Evolutionary conservation across 2,113 vertebrate species (phyloP).

Genomic region (Serinus canaria): DNA sequence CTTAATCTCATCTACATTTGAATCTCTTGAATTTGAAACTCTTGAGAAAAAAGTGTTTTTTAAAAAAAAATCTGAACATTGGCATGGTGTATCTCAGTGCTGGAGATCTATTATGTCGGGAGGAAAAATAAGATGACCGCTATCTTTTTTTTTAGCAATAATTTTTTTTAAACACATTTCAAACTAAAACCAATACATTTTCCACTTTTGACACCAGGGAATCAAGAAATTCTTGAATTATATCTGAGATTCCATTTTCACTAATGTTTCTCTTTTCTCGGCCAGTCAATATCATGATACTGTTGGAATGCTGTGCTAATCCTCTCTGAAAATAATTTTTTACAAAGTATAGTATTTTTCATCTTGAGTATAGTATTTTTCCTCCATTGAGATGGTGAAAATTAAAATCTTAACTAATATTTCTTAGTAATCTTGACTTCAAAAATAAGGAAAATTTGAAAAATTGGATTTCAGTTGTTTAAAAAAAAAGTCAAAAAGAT

Average conservation of each 20-base stretch:
- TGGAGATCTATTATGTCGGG: background rate
- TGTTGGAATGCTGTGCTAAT: background rate
- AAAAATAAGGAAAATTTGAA: background rate
- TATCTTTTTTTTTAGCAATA: background rate
- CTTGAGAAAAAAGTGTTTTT: background rate
- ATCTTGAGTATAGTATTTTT: background rate
- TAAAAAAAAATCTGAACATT: background rate
- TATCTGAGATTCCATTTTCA: background rate
- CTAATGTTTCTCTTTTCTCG: background rate
- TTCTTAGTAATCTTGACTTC: background rate
- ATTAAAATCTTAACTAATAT: background rate
- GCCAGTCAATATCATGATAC: background rate
- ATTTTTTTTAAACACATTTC: background rate
- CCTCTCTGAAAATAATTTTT: background rate
- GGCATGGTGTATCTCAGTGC: background rate
- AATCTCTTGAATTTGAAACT: background rate
- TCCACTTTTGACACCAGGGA: background rate
- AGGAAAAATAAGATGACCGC: accelerated
- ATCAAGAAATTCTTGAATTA: background rate
- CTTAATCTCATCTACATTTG: background rate
- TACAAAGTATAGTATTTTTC: background rate
- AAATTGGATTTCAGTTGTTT: background rate
- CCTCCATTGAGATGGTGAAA: background rate
- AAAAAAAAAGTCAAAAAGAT: background rate
- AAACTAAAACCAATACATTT: background rate